Percentiles rank a stretch among this genome's conserved stretches.
Conservation (phyloP, 2,797 vertebrate species). For the Adrianichthys oophorus region DNA sequence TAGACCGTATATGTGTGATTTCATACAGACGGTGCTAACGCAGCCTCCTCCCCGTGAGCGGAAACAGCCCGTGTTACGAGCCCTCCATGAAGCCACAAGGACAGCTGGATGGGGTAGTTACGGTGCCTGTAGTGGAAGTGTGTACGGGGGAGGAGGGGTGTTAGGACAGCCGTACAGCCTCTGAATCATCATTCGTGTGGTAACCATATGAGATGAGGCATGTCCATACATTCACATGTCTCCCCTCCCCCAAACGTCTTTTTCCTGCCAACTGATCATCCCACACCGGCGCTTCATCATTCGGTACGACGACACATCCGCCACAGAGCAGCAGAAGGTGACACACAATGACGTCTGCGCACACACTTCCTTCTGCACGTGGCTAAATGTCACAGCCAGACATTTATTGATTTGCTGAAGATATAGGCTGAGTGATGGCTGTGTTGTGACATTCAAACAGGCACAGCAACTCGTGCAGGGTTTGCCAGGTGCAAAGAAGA, state of each 20-base stretch:
- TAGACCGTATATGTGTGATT: too few species aligned
- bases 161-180: slow-evolving; percentile 42
- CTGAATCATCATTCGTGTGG: slow-evolving; percentile 62
- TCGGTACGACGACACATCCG: slow-evolving; percentile 26
- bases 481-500: slow-evolving; percentile 41
- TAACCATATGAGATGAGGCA: slow-evolving; percentile 52
- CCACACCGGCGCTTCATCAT: slow-evolving; percentile 43
- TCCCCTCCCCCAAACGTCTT: neutral
- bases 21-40: too few species aligned
- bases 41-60: too few species aligned
- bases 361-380: slow-evolving; percentile 33
- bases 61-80: slow-evolving; percentile 20
- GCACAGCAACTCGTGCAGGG: slow-evolving; percentile 28
- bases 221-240: slow-evolving; percentile 27
- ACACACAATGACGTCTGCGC: slow-evolving; percentile 30
- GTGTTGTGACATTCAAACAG: slow-evolving; percentile 65
- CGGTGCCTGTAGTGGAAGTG: slow-evolving; percentile 12
- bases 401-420: slow-evolving; percentile 66
- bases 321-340: slow-evolving; percentile 26
- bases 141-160: slow-evolving; percentile 35
- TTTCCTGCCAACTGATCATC: slow-evolving; percentile 12
- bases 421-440: slow-evolving; percentile 69
- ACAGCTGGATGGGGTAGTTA: slow-evolving; percentile 54
- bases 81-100: slow-evolving; percentile 50
- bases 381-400: slow-evolving; percentile 70